Evolutionary conservation across 2,113 vertebrate genomes (phyloP).

Genomic region (Murina feae): DNA sequence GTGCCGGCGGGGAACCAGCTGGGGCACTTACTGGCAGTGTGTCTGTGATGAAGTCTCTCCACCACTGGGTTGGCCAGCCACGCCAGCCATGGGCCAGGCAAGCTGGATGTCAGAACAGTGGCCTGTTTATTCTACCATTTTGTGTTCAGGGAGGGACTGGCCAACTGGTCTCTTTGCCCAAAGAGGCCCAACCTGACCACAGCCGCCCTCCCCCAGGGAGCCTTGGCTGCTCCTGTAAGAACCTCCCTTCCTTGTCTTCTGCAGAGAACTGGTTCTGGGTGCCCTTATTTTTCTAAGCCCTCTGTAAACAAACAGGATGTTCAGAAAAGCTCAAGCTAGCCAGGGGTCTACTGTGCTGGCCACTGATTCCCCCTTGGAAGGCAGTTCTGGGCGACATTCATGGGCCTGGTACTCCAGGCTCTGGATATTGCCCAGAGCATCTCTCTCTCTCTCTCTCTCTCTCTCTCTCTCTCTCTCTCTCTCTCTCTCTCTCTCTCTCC

Average conservation of each 20-base stretch:
- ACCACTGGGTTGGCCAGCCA: background rate
- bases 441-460: background rate
- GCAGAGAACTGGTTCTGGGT: background rate
- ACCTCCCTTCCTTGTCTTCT: background rate
- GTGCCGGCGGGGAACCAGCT: background rate
- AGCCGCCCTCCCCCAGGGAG: background rate
- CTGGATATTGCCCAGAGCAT: background rate
- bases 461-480: background rate
- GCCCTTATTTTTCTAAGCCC: conserved; percentile 28
- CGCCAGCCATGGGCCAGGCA: background rate
- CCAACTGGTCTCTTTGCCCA: background rate
- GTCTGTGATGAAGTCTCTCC: background rate
- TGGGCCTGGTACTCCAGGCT: background rate
- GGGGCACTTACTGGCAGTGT: background rate
- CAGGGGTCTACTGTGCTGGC: background rate
- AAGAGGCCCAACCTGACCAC: background rate
- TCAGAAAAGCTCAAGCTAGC: background rate
- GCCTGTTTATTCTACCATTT: background rate
- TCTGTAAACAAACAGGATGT: conserved; percentile 60
- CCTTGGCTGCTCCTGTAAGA: background rate
- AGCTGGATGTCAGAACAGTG: background rate
- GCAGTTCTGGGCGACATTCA: background rate
- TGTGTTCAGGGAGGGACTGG: background rate
- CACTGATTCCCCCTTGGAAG: background rate
- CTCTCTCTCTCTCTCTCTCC: background rate